Evolutionary conservation across 92 coral and sea anemone species (phyloP).

Genomic region (Blastomussa wellsi): DNA sequence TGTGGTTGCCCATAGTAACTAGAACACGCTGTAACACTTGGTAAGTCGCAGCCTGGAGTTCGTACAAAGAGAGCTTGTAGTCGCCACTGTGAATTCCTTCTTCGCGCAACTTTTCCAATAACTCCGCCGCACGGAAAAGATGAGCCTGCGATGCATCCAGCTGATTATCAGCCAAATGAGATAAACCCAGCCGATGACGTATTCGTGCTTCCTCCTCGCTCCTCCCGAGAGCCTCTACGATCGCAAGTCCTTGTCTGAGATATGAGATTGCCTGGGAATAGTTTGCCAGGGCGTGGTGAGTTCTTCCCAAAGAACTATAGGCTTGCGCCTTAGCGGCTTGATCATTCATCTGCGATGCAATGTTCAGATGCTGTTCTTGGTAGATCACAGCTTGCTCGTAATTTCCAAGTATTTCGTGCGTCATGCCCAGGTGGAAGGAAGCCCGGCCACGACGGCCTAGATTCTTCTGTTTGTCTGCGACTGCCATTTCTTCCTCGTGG

Average conservation of each 20-base stretch:
- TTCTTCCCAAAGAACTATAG: conserved; percentile 86
- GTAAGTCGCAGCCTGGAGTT: conserved; percentile 90
- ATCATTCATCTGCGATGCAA: conserved; percentile 87
- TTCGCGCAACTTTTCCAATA: conserved; percentile 86
- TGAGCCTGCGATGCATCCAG: conserved; percentile 82
- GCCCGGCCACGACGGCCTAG: conserved; percentile 79
- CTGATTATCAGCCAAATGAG: conserved; percentile 82
- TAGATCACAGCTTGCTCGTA: conserved; percentile 83
- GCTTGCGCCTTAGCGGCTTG: conserved; percentile 86
- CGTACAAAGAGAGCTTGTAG: conserved; percentile 86
- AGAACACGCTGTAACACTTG: conserved; percentile 93
- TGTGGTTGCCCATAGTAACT: conserved; percentile 79
- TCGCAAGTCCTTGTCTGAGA: conserved; percentile 83
- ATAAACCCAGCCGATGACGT: conserved; percentile 90
- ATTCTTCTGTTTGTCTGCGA: conserved; percentile 76
- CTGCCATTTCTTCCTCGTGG: conserved; percentile 87
- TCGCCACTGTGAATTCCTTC: conserved; percentile 86
- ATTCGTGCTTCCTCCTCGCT: conserved; percentile 94
- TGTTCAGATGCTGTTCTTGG: conserved; percentile 88
- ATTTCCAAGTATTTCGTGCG: conserved; percentile 82
- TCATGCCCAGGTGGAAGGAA: conserved; percentile 83
- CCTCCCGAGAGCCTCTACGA: conserved; percentile 79
- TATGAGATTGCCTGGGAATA: conserved; percentile 86
- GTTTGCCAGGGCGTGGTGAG: conserved; percentile 81
- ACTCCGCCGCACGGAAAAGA: conserved; percentile 80